Evolutionary conservation across 2,888 invertebrate genomes (phyloP).

Genomic region (Noctua pronuba): DNA sequence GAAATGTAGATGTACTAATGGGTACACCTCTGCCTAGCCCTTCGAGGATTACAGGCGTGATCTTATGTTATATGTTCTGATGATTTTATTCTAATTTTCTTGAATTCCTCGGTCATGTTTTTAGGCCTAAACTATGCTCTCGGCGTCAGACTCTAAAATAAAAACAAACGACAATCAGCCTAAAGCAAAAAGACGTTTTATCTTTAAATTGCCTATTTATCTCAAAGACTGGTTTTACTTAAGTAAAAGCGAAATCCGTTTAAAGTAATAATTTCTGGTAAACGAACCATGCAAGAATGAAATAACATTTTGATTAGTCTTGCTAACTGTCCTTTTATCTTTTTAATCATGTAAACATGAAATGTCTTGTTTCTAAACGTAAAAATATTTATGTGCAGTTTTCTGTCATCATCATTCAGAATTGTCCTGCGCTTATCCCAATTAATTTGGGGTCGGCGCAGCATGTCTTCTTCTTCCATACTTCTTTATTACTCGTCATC

Average conservation of each 20-base stretch:
- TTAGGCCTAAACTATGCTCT: neutral
- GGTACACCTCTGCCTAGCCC: too few species aligned
- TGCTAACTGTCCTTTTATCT: neutral
- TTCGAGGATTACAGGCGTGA: too few species aligned
- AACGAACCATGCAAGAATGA: neutral
- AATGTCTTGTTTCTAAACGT: neutral
- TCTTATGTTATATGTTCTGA: neutral
- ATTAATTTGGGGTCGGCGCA: too few species aligned
- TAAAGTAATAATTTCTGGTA: conserved; percentile 5
- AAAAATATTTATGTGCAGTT: too few species aligned
- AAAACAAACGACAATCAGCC: conserved; percentile 11
- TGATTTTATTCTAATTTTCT: neutral
- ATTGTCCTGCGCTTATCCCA: too few species aligned
- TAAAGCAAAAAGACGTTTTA: conserved; percentile 5
- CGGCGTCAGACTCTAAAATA: neutral
- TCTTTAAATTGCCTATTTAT: conserved; percentile 7
- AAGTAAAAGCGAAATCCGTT: neutral
- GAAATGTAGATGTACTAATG: too few species aligned
- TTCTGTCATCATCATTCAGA: too few species aligned
- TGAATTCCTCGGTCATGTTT: neutral
- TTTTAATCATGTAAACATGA: neutral
- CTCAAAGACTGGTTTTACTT: neutral
- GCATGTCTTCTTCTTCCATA: too few species aligned
- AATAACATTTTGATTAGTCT: neutral
- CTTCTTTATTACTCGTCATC: neutral